Evolutionary conservation across 2,113 vertebrate genomes (phyloP), one percentile per base, ranked within the genome.

Genomic region (Anhinga anhinga): DNA sequence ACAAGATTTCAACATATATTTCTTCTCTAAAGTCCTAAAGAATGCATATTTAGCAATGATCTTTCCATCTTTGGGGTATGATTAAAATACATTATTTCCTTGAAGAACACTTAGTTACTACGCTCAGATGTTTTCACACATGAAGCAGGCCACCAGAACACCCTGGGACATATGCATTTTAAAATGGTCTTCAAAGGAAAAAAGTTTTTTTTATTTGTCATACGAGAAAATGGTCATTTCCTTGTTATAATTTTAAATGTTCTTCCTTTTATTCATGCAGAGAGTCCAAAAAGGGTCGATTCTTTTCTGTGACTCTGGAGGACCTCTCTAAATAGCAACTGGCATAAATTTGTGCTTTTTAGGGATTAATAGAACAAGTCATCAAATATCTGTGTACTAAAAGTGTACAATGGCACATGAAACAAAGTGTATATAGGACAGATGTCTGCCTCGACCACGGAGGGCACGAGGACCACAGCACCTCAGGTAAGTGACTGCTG

Each of bases 351-450:
- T 74, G 8, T 30, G 3, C 4, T 73, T 88, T 95, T 91, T 30
- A 59, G 69, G 21, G 34, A 36, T 50, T 78, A 58, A 42, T 27
- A 62, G 50, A 89, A 59, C 13, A 11, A 53, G n/a, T 32, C 50
- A n/a, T 32, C 50, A 84, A 81, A 66, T 50, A 34, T 50, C n/a
- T 50, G 25, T 38, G 22, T 49, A 5, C 18, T 29, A 12, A 30
- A 78, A 66, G 8, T 6, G 14, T 44, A 18, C 10, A 36, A 44
- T 1, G 7, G 40, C 17, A 14, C 0, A 0, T n/a, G 47, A 63
- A 86, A 21, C 3, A 10, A 61, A 29, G 3, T 2, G 19, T 8
- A 9, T 17, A 3, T 16, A 5, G 0, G 6, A 26, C 13, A 45
- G 25, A 59, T 34, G 7, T 23, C 63, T 78, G 23, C n/a, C 26